A percentile compares a stretch with the other conserved stretches of the same genome.
phyloP scores from a whole-genome alignment of 1,140 invertebrate genomes.

The Drosophila punjabiensis region DNA sequence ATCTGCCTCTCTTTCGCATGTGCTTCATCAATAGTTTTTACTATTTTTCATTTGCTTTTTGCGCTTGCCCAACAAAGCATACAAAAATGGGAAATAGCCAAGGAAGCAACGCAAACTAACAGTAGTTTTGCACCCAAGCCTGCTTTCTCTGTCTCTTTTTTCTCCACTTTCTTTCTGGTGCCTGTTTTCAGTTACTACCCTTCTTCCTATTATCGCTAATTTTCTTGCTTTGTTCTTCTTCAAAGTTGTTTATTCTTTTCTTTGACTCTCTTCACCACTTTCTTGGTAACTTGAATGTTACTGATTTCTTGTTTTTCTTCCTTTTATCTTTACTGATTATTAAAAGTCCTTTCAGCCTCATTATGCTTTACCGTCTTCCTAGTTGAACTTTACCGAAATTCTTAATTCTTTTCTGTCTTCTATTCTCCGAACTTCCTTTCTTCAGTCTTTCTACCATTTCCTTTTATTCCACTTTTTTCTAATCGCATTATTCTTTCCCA shows the following conservation, averaged over 20 bases:
- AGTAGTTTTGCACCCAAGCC: constrained; percentile 21
- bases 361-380: no score
- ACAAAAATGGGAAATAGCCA: background rate
- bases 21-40: constrained; percentile 84
- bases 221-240: background rate
- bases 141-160: constrained; percentile 1
- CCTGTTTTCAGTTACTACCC: background rate
- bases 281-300: background rate
- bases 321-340: background rate
- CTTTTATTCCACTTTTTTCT: no score
- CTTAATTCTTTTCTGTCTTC: no score
- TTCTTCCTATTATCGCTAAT: no score
- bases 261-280: background rate
- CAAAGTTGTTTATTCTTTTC: background rate
- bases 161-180: background rate
- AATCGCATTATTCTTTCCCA: no score
- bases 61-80: constrained; percentile 32
- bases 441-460: no score
- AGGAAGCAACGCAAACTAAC: constrained; percentile 25
- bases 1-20: constrained; percentile 58
- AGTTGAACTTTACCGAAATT: no score
- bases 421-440: no score
- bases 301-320: background rate
- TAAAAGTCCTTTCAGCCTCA: no score
- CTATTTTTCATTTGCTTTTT: constrained; percentile 68